Evolutionary conservation across 2,797 vertebrate species (phyloP).

Genomic region (Liparis tanakae): DNA sequence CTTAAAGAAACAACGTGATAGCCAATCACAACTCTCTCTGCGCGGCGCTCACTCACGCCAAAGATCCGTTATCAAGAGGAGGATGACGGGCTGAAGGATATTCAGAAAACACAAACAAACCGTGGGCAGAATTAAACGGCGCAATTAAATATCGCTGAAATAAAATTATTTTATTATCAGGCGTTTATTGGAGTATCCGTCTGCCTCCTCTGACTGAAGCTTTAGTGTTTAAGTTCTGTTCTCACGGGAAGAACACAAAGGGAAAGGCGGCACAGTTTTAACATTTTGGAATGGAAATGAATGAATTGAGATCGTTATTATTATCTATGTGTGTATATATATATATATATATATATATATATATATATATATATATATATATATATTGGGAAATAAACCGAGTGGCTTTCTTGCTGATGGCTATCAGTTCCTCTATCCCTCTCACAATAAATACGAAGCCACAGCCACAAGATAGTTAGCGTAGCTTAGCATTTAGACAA

Average conservation of each 20-base stretch:
- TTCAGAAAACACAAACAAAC: background rate
- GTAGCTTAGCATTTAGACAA: background rate
- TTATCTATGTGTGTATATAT: background rate
- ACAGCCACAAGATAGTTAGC: background rate
- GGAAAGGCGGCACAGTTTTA: background rate
- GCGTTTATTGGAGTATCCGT: background rate
- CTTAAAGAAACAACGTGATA: background rate
- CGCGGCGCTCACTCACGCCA: background rate
- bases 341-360: background rate
- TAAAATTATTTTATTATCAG: background rate
- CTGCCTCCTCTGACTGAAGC: slow-evolving; percentile 11
- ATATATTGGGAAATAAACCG: background rate
- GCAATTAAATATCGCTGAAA: background rate
- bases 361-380: background rate
- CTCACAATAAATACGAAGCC: background rate
- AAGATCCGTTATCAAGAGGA: slow-evolving; percentile 5
- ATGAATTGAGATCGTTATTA: background rate
- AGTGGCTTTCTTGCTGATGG: background rate
- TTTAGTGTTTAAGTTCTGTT: slow-evolving; percentile 1
- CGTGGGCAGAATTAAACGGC: background rate
- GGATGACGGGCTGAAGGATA: background rate
- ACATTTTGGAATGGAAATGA: slow-evolving; percentile 23
- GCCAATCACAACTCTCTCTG: background rate
- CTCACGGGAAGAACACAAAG: background rate
- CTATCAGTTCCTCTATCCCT: background rate